phyloP scores from a whole-genome alignment of 2,113 vertebrate species.

The Ondatra zibethicus region DNA sequence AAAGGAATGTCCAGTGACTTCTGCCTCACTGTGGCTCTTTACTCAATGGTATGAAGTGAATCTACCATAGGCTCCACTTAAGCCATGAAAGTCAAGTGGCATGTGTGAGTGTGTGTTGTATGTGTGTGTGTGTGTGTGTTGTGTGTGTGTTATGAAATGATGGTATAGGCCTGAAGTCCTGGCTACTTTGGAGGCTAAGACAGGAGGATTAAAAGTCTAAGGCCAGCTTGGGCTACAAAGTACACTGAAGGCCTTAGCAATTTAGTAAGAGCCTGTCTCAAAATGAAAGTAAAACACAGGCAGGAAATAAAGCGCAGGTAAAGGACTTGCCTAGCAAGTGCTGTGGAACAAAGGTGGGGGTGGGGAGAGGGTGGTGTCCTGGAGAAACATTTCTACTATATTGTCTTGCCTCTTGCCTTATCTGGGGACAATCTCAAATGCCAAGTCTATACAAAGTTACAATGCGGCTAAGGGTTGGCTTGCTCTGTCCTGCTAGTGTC shows the following conservation, averaged over 20 bases:
- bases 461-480: background rate
- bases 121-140: background rate
- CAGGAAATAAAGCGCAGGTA: background rate
- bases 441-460: background rate
- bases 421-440: background rate
- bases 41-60: constrained; percentile 3
- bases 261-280: background rate
- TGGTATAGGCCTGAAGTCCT: background rate
- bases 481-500: background rate
- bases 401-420: background rate
- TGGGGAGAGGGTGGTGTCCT: too few relatives aligned
- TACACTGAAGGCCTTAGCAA: background rate
- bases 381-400: background rate
- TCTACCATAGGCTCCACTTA: background rate
- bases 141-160: background rate
- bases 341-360: background rate
- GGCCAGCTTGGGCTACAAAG: background rate
- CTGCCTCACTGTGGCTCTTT: background rate
- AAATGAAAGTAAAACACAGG: background rate
- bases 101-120: background rate
- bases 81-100: background rate
- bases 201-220: background rate
- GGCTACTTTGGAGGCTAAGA: too few relatives aligned
- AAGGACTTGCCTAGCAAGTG: background rate
- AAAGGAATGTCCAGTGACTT: background rate